Percentiles rank a stretch among this genome's conserved stretches.
Evolutionary conservation across 1,140 invertebrate genomes (phyloP).

Genomic region (Lucilia cuprina): DNA sequence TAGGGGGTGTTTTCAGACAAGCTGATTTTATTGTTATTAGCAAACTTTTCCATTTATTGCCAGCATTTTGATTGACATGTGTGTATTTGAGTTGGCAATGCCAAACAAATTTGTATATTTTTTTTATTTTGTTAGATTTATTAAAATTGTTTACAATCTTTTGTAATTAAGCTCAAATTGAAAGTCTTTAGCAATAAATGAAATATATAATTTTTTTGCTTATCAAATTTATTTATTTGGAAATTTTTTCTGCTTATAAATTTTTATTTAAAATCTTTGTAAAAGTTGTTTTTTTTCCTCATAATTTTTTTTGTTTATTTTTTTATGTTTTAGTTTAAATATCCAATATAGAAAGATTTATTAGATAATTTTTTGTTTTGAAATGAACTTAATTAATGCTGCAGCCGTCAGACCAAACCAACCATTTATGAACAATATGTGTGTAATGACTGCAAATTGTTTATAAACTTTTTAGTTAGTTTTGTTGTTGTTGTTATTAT

Average conservation of each 20-base stretch:
- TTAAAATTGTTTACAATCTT: too few relatives aligned
- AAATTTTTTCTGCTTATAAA: too few relatives aligned
- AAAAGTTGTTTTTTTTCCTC: too few relatives aligned
- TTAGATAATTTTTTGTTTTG: constrained; percentile 19
- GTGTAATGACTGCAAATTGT: constrained; percentile 26
- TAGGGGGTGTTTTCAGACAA: neutral
- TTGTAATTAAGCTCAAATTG: too few relatives aligned
- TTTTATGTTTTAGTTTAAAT: neutral
- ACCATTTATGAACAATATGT: neutral
- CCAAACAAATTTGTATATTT: too few relatives aligned
- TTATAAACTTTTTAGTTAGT: constrained; percentile 5
- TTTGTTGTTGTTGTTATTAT: neutral
- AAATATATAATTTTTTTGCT: too few relatives aligned
- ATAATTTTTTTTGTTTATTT: neutral
- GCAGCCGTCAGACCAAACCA: neutral
- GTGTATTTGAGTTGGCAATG: neutral
- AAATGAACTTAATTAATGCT: constrained; percentile 15
- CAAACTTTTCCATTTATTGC: neutral
- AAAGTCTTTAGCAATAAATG: too few relatives aligned
- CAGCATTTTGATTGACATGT: neutral
- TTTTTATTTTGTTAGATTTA: too few relatives aligned
- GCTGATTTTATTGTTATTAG: neutral
- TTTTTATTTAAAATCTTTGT: too few relatives aligned
- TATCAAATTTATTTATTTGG: too few relatives aligned
- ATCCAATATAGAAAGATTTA: neutral